Base-by-base conservation (phyloP, 1,140 invertebrate species). In the Mesaphorura yosii region DNA sequence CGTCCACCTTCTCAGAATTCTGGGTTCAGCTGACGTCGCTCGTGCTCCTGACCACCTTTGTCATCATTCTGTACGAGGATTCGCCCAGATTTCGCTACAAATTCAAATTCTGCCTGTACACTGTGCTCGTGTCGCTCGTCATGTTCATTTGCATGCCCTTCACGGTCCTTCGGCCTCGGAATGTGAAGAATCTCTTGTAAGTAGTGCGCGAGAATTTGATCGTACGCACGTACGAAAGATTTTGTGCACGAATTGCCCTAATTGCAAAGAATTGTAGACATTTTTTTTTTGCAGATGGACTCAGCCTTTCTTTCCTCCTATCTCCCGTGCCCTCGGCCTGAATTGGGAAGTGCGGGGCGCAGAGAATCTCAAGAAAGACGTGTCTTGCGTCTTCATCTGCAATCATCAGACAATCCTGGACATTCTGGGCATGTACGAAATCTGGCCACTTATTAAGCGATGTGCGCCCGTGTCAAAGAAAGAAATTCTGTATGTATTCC, bases 401-500 rank as follows among this genome's bases (percentile, higher is more conserved):
- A 92, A 92, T 71, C 88, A 92, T 71, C 88, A 91, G 70, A 89
- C 84, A 68, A 70, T 74, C 5, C 64, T 87, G 25, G 85, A 88
- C 67, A 71, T 87, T 20, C 73, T 81, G 53, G 77, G 82, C 84
- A 70, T 34, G n/a, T 34, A 34, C 66, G 78, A 88, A 64, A 76
- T 93, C 59, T 94, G 89, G 90, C 86, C 86, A 29, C 76, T 86
- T 22, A 85, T 90, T 72, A 77, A 81, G 51, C 84, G 84, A 68
- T 84, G 85, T 63, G 84, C 87, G 5, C 83, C 83, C n/a, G 80
- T 95, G 40, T 84, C 87, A 3, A 93, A 93, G 66, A 83, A 84
- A 65, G 87, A 91, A 65, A 67, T 96, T 19, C 82, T 89, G 62
- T 95, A 88, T 69, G 77, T 82, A 3, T 87, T 87, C 77, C 87